Percentiles rank a stretch among this genome's conserved stretches.
Conservation (phyloP, 2,888 invertebrate species). For the Nemoura dubitans region DNA sequence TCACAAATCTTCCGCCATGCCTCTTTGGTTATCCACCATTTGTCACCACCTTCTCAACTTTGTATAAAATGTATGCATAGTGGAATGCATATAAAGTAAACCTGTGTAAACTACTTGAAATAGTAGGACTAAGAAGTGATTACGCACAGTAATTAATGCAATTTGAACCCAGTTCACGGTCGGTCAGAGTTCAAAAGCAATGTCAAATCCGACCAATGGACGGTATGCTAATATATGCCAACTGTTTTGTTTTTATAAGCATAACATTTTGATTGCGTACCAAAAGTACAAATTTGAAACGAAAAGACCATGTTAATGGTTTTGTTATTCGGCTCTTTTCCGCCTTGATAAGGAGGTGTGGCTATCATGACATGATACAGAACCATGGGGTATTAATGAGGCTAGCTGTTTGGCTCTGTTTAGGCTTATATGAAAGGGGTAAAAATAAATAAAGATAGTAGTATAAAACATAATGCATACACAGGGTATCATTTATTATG, state of each 20-base stretch:
- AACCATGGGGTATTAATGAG: constrained; percentile 16
- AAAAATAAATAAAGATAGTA: constrained; percentile 1
- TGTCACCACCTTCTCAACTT: not conserved
- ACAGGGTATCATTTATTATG: constrained; percentile 33
- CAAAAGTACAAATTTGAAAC: not conserved
- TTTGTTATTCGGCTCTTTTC: not conserved
- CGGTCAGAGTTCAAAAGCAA: not conserved
- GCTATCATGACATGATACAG: not conserved
- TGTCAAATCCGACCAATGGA: not conserved
- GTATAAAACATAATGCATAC: constrained; percentile 34
- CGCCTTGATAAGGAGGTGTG: not conserved
- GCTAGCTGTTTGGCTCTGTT: not conserved
- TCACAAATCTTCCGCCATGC: not conserved
- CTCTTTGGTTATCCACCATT: not conserved
- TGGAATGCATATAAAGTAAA: not conserved
- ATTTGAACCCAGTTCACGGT: not conserved
- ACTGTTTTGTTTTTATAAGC: not conserved
- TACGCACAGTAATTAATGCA: not conserved
- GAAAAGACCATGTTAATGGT: constrained; percentile 17
- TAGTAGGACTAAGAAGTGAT: not conserved
- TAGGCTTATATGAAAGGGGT: constrained; percentile 14
- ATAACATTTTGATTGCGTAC: not conserved
- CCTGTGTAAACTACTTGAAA: not conserved
- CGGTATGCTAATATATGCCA: not conserved
- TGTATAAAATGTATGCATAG: not conserved